phyloP scores from a whole-genome alignment of 2,113 vertebrate genomes.

The Naja naja region DNA sequence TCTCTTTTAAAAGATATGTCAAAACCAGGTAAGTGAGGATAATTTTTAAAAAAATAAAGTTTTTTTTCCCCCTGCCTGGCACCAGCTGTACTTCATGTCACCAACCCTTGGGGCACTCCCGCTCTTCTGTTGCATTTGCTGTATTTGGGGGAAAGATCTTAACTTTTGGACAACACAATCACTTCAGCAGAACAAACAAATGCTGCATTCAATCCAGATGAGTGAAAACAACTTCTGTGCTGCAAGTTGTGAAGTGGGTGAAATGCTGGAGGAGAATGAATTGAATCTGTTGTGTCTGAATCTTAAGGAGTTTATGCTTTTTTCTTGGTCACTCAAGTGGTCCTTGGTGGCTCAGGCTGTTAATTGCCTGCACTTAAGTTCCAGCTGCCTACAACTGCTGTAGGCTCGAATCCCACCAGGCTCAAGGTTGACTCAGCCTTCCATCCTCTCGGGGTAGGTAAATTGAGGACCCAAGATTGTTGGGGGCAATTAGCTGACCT shows the following conservation, averaged over 20 bases:
- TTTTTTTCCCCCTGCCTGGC: not conserved
- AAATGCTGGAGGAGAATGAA: constrained; percentile 39
- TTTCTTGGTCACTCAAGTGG: not conserved
- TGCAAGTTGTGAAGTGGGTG: constrained; percentile 48
- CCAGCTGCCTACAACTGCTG: too few species aligned
- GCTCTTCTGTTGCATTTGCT: constrained; percentile 38
- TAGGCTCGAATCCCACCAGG: too few species aligned
- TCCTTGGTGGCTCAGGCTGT: too few species aligned
- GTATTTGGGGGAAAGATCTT: constrained; percentile 55
- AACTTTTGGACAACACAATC: constrained; percentile 56
- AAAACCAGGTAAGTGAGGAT: not conserved
- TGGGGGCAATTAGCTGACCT: too few species aligned
- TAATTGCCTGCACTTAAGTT: too few species aligned
- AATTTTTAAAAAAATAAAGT: not conserved
- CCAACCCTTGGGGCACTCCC: not conserved
- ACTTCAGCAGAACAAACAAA: constrained; percentile 59
- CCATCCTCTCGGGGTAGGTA: too few species aligned
- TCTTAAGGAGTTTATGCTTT: not conserved
- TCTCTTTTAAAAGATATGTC: not conserved
- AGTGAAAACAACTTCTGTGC: constrained; percentile 47
- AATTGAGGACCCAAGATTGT: too few species aligned
- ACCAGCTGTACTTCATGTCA: not conserved
- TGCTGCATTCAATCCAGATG: constrained; percentile 52
- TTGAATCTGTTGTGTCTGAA: constrained; percentile 51
- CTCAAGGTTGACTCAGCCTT: too few species aligned